Percentiles rank a stretch among this genome's conserved stretches.
These are phyloP conservation scores for Criorhina ranunculi DNA, from an alignment of 2,888 invertebrate genomes.

Conservation along the genomic window DNA sequence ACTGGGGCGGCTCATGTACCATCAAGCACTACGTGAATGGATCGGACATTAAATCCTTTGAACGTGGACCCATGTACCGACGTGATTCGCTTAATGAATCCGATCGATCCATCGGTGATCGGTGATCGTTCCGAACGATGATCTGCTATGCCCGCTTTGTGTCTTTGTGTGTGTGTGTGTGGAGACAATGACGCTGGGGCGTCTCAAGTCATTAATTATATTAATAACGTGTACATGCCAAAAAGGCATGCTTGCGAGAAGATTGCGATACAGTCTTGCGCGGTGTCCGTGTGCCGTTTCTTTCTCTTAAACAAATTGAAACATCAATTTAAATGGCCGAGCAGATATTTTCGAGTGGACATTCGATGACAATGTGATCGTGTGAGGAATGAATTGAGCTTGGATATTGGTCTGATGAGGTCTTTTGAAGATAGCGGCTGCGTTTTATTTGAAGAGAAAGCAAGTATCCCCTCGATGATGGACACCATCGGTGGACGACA, in stretches of 20 bases:
- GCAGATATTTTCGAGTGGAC: slow-evolving; percentile 64
- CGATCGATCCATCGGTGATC: slow-evolving; percentile 76
- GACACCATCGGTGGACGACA: slow-evolving; percentile 1
- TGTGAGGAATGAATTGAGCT: slow-evolving; percentile 7
- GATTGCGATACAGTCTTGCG: not conserved
- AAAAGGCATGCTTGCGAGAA: slow-evolving; percentile 41
- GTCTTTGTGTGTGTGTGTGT: slow-evolving; percentile 19
- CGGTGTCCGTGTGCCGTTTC: slow-evolving; percentile 33
- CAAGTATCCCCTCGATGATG: not conserved
- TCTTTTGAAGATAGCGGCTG: slow-evolving; percentile 11
- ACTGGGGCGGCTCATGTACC: slow-evolving; percentile 43
- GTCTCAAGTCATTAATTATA: slow-evolving; percentile 75
- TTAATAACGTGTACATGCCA: slow-evolving; percentile 72
- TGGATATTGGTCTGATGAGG: slow-evolving; percentile 25
- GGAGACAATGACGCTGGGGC: slow-evolving; percentile 71
- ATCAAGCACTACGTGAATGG: slow-evolving; percentile 36
- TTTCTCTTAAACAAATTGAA: slow-evolving; percentile 67
- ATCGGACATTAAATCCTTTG: slow-evolving; percentile 67
- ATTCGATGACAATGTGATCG: slow-evolving; percentile 60
- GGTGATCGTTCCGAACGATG: slow-evolving; percentile 56
- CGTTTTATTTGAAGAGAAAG: not conserved
- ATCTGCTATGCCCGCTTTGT: slow-evolving; percentile 63
- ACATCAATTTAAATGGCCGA: slow-evolving; percentile 66
- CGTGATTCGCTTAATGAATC: slow-evolving; percentile 77
- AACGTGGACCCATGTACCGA: slow-evolving; percentile 70